Evolutionary conservation across 2,113 vertebrate species (phyloP), one percentile per base, ranked within the genome.

Genomic region (Mesitornis unicolor): DNA sequence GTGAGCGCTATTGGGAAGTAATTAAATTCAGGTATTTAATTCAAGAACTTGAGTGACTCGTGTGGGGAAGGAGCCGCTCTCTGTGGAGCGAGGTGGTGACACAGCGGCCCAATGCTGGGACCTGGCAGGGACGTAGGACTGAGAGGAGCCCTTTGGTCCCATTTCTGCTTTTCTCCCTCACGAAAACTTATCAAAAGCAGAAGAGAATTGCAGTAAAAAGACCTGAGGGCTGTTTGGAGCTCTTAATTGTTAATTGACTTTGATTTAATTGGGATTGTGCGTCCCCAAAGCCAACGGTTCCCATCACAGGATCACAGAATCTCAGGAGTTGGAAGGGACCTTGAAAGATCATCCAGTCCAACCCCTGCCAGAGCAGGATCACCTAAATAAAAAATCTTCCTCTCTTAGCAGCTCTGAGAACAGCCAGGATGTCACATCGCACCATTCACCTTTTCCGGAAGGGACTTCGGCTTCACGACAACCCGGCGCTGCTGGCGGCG

Each of bases 391-490:
- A n/a, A n/a, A n/a, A n/a, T n/a, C n/a, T n/a, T n/a, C n/a, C 22
- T 54, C 24, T 38, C 20, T 16, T 4, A 24, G 13, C 57, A 64
- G 82, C 4, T n/a, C 29, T 16, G 33, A 53, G 40, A 11, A 45
- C 9, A 33, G 61, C 45, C 80, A 61, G 21, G 43, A 97, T 97
- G 97, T 24, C 43, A 3, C 96, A 96, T 57, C 93, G 29, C 59
- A 97, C 97, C 47, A 93, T 98, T 54, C 98, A 98, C 31, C 95
- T 98, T 16, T 98, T 98, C 80, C 93, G 96, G 7, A 98, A 98
- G 61, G 96, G 95, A 4, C 95, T 98, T 43, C 88, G 97, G 33
- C 97, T 98, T 29, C 97, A 97, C 0, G 97, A 98, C 93, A 97
- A 98, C 81, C 97, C 98, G 1, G 87, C 94, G 2, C 86, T 98